These are phyloP conservation scores for Ditylenchus dipsaci DNA, from an alignment of 1,140 invertebrate species.

Conservation along the genomic window DNA sequence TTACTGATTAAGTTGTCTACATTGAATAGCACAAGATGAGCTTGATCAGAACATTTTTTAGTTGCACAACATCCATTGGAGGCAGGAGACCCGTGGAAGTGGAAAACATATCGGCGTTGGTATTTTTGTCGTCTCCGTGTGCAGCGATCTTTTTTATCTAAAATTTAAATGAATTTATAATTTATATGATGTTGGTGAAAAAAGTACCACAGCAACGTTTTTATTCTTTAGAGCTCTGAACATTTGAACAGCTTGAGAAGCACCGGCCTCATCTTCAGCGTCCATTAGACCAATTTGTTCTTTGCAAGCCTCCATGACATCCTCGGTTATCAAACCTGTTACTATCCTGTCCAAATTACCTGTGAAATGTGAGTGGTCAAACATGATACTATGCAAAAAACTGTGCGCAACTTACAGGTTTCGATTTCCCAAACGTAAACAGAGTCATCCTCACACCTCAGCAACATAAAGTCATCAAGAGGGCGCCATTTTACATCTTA, in stretches of 20 bases:
- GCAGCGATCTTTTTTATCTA: conserved; percentile 55
- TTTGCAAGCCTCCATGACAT: conserved; percentile 89
- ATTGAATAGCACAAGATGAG: conserved; percentile 95
- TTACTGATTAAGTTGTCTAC: conserved; percentile 87
- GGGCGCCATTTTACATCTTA: conserved; percentile 89
- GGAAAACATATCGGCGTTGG: background rate
- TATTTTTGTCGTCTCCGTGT: conserved; percentile 61
- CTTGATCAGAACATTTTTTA: conserved; percentile 88
- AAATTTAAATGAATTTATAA: conserved; percentile 24
- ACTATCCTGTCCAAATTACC: conserved; percentile 89
- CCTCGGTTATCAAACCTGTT: conserved; percentile 88
- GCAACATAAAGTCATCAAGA: conserved; percentile 93
- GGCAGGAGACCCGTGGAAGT: conserved; percentile 57
- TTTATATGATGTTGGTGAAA: background rate
- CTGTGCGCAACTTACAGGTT: conserved; percentile 67
- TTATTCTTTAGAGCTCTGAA: conserved; percentile 60
- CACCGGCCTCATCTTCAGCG: conserved; percentile 66
- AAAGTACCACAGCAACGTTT: conserved; percentile 60
- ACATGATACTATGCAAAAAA: conserved; percentile 1
- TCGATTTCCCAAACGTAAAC: conserved; percentile 99
- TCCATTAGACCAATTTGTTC: conserved; percentile 68
- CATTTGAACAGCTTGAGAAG: conserved; percentile 78
- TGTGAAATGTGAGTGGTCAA: conserved; percentile 50
- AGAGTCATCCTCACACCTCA: conserved; percentile 92
- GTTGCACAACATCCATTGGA: conserved; percentile 82